phyloP scores from a whole-genome alignment of 2,888 invertebrate species.

The Cheilosia urbana region DNA sequence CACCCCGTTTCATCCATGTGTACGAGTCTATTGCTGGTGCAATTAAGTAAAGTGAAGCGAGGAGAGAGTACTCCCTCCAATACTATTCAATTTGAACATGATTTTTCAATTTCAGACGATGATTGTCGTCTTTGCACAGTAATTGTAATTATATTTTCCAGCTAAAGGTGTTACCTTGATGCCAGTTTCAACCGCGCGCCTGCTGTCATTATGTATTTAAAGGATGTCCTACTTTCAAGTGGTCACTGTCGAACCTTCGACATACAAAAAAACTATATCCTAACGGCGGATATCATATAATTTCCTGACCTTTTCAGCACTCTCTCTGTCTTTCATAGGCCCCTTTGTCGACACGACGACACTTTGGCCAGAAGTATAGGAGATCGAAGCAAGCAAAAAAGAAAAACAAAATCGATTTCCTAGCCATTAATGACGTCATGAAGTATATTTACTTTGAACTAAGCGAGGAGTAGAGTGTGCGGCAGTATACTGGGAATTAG shows the following conservation, averaged over 20 bases:
- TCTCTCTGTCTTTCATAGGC: background rate
- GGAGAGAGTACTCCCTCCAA: background rate
- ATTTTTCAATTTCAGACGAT: constrained; percentile 44
- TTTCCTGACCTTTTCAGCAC: constrained; percentile 59
- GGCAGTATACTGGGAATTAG: constrained; percentile 31
- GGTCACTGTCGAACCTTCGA: constrained; percentile 26
- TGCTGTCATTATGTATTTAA: constrained; percentile 40
- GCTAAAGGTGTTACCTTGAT: constrained; percentile 30
- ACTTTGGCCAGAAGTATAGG: constrained; percentile 5
- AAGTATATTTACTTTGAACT: constrained; percentile 40
- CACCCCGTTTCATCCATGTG: constrained; percentile 13
- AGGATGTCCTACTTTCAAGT: constrained; percentile 54
- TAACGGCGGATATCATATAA: constrained; percentile 54
- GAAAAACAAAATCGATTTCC: constrained; percentile 60
- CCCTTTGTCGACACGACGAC: background rate
- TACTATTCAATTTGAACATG: constrained; percentile 34
- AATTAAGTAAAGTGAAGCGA: constrained; percentile 41
- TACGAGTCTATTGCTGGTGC: constrained; percentile 20
- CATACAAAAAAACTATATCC: constrained; percentile 38
- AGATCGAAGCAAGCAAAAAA: too few relatives aligned
- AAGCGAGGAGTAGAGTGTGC: background rate
- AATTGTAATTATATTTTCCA: constrained; percentile 2
- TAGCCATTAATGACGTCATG: constrained; percentile 58
- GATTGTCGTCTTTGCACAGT: background rate
- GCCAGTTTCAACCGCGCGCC: constrained; percentile 27